Percentiles rank a stretch among this genome's conserved stretches.
These are phyloP conservation scores for Nipponacmea schrenckii DNA, from an alignment of 2,888 invertebrate species.

Conservation along the genomic window DNA sequence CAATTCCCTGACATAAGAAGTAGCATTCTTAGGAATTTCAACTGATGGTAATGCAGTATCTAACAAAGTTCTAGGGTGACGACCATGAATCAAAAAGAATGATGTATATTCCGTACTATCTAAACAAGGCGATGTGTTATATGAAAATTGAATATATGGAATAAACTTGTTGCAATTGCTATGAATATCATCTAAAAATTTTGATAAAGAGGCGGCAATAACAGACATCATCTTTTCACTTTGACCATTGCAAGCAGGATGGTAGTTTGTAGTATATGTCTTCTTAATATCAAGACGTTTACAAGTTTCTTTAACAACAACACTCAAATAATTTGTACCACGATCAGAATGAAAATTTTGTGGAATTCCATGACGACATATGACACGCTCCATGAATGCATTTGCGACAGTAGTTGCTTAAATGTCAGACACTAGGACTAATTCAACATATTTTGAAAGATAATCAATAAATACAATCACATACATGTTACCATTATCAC, in stretches of 20 bases:
- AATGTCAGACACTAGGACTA: constrained; percentile 17
- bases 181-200: background rate
- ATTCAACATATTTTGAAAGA: constrained; percentile 21
- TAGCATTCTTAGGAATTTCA: background rate
- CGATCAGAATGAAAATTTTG: constrained; percentile 15
- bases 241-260: constrained; percentile 20
- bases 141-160: background rate
- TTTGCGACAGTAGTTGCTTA: constrained; percentile 13
- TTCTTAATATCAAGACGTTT: constrained; percentile 16
- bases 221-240: background rate
- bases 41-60: background rate
- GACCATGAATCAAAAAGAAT: constrained; percentile 3
- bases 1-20: constrained; percentile 1
- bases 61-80: background rate
- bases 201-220: background rate
- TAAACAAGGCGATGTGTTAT: background rate
- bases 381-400: constrained; percentile 15
- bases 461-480: constrained; percentile 18
- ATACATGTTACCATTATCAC: constrained; percentile 14
- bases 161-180: background rate
- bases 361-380: constrained; percentile 20
- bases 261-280: constrained; percentile 17
- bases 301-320: constrained; percentile 20
- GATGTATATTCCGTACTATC: background rate
- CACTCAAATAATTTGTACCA: constrained; percentile 17